Conservation (phyloP, 1,140 invertebrate genomes). For the Camponotus floridanus region DNA sequence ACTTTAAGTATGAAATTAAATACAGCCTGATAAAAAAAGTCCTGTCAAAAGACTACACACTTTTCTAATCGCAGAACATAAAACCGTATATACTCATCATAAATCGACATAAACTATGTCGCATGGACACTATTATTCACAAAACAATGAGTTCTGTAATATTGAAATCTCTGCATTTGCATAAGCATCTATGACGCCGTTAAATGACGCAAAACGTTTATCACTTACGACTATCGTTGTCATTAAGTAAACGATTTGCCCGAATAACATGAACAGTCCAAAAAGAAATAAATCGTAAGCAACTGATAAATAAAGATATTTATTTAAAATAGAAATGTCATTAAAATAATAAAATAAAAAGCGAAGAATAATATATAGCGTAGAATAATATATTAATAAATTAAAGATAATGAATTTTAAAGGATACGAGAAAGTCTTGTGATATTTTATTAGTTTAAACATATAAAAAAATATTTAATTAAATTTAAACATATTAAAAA, state of each 20-base stretch:
- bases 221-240: slow-evolving; percentile 15
- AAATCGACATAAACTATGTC: slow-evolving; percentile 7
- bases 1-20: slow-evolving; percentile 46
- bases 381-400: background rate
- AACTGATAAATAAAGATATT: slow-evolving; percentile 18
- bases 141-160: slow-evolving; percentile 50
- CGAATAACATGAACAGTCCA: background rate
- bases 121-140: slow-evolving; percentile 43
- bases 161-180: slow-evolving; percentile 53
- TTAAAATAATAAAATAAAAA: background rate
- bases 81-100: slow-evolving; percentile 15
- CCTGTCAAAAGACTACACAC: background rate
- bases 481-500: background rate
- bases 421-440: background rate
- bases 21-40: slow-evolving; percentile 27
- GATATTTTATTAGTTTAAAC: background rate
- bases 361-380: background rate
- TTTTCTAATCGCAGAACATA: background rate
- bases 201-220: slow-evolving; percentile 53
- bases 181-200: slow-evolving; percentile 6
- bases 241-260: slow-evolving; percentile 23
- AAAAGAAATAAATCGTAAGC: background rate
- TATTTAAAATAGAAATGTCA: slow-evolving; percentile 12
- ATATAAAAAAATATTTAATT: background rate
- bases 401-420: background rate